Evolutionary conservation across 2,113 vertebrate genomes (phyloP).

Genomic region (Picathartes gymnocephalus): DNA sequence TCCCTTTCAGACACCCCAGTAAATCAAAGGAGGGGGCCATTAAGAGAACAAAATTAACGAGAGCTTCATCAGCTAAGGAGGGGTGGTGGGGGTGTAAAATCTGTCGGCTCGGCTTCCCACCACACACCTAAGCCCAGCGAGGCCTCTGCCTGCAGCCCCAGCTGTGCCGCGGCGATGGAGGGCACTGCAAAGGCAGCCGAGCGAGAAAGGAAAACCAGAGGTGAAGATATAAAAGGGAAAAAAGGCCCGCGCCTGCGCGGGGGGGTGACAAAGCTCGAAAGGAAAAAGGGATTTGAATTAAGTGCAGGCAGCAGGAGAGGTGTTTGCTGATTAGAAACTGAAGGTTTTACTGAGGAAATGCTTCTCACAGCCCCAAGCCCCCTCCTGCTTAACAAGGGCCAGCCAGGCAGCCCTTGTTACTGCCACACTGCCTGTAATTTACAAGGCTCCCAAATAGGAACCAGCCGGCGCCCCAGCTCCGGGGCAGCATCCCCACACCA

Average conservation of each 20-base stretch:
- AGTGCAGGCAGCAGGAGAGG: not conserved
- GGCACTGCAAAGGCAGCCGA: not conserved
- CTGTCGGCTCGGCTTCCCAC: not conserved
- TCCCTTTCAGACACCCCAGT: conserved; percentile 26
- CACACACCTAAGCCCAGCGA: not conserved
- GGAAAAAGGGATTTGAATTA: not conserved
- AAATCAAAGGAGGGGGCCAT: conserved; percentile 54
- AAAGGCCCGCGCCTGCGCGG: fast-evolving
- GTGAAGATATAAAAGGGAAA: not conserved
- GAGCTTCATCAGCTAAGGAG: not conserved
- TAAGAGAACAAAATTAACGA: conserved; percentile 50
- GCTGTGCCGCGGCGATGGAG: fast-evolving
- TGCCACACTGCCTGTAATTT: conserved; percentile 62
- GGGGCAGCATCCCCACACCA: not conserved
- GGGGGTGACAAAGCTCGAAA: not conserved
- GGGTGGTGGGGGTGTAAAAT: conserved; percentile 19
- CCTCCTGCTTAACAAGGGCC: conserved; percentile 69
- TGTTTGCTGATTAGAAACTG: conserved; percentile 66
- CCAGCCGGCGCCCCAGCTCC: not conserved
- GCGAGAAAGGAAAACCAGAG: not conserved
- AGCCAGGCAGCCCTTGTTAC: conserved; percentile 52
- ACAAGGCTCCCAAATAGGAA: conserved; percentile 65
- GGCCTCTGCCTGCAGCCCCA: not conserved
- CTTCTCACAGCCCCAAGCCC: conserved; percentile 39
- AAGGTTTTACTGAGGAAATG: conserved; percentile 76